These are phyloP conservation scores for Melanotaenia boesemani DNA, from an alignment of 2,797 vertebrate genomes.

Conservation along the genomic window DNA sequence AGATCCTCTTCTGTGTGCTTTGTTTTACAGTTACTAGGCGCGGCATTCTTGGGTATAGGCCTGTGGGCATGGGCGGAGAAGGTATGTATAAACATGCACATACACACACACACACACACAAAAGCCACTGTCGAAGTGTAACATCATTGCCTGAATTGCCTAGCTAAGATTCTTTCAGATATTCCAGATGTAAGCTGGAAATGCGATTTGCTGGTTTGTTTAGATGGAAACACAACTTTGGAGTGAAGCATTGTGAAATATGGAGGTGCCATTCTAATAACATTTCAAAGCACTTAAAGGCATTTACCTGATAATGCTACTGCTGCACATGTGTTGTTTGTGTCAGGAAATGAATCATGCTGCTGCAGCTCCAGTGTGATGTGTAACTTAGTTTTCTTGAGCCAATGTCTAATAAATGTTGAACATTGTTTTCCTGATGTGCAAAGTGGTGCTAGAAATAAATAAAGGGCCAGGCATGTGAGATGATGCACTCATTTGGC, in stretches of 20 bases:
- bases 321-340: conserved; percentile 14
- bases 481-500: conserved; percentile 44
- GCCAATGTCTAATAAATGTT: neutral
- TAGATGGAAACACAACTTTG: conserved; percentile 27
- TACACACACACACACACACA: conserved; percentile 37
- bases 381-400: conserved; percentile 20
- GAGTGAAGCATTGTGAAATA: conserved; percentile 19
- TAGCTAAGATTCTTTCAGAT: conserved; percentile 63
- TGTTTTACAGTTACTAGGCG: conserved; percentile 90
- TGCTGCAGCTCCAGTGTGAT: conserved; percentile 9
- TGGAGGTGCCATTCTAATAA: conserved; percentile 27
- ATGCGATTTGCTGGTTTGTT: conserved; percentile 13
- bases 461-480: conserved; percentile 23
- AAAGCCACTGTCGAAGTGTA: conserved; percentile 23
- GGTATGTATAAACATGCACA: conserved; percentile 78
- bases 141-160: conserved; percentile 39
- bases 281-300: conserved; percentile 30
- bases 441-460: conserved; percentile 17
- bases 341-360: conserved; percentile 20
- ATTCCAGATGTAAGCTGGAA: conserved; percentile 29
- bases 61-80: conserved; percentile 97
- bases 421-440: conserved; percentile 14
- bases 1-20: conserved; percentile 53
- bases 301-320: conserved; percentile 23
- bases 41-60: conserved; percentile 90